Percentiles rank a stretch among this genome's conserved stretches.
Conservation (phyloP, 2,113 vertebrate genomes). For the Sapayoa aenigma region DNA sequence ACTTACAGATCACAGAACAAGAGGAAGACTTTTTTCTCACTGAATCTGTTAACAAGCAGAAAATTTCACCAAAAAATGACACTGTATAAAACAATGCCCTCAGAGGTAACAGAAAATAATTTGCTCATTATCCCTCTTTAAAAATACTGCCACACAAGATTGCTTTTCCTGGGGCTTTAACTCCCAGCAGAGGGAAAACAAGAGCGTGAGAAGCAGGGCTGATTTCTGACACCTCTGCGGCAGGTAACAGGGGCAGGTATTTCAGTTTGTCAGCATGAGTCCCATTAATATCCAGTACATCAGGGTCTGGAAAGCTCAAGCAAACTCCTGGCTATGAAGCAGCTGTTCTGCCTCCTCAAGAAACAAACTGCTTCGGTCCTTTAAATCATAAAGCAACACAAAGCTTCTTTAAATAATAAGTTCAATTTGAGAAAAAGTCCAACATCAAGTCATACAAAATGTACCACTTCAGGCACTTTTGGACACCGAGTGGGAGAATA, state of each 20-base stretch:
- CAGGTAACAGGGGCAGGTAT: background rate
- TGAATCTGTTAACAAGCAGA: background rate
- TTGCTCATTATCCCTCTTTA: background rate
- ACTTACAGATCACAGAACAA: background rate
- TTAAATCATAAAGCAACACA: background rate
- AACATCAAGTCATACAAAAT: background rate
- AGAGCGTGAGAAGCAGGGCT: background rate
- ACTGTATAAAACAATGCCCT: background rate
- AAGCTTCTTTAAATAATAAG: background rate
- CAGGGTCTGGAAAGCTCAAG: background rate
- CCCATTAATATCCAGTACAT: background rate
- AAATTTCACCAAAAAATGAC: background rate
- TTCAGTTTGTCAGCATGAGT: background rate
- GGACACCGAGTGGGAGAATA: background rate
- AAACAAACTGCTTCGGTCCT: background rate
- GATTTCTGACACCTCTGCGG: background rate
- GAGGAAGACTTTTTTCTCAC: background rate
- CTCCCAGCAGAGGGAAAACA: background rate
- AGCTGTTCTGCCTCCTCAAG: background rate
- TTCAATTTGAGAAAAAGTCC: background rate
- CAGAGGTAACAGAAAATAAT: background rate
- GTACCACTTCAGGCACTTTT: background rate
- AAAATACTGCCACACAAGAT: background rate
- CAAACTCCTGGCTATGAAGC: background rate
- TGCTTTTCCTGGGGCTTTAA: background rate